Conservation (phyloP, 2,888 invertebrate genomes). For the Dexiosoma caninum region DNA sequence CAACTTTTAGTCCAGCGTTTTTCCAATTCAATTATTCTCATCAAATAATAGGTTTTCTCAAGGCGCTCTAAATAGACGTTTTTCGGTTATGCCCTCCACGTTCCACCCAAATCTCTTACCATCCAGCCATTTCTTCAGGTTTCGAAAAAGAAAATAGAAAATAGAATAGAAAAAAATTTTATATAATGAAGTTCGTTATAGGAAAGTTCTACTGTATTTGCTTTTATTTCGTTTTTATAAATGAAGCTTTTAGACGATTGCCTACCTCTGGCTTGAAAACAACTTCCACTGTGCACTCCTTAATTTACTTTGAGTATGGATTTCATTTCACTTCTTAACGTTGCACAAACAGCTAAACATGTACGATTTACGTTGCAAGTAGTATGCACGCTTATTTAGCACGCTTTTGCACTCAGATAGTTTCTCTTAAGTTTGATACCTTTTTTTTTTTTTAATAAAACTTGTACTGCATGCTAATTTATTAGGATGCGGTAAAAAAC, state of each 20-base stretch:
- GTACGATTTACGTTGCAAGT: not conserved
- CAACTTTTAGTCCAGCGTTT: too few relatives aligned
- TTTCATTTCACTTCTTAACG: slow-evolving; percentile 14
- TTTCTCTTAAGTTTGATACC: not conserved
- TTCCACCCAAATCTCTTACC: too few relatives aligned
- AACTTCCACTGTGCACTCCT: slow-evolving; percentile 9
- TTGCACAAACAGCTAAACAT: slow-evolving; percentile 19
- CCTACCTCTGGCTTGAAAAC: not conserved
- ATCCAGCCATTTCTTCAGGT: too few relatives aligned
- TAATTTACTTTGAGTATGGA: slow-evolving; percentile 10
- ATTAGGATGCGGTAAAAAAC: not conserved
- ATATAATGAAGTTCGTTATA: too few relatives aligned
- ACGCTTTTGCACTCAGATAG: not conserved
- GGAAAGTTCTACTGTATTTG: too few relatives aligned
- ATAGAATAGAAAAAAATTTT: too few relatives aligned
- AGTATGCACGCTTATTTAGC: not conserved
- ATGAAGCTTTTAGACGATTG: not conserved
- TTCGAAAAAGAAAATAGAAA: too few relatives aligned
- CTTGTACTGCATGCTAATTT: not conserved
- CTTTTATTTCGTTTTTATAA: too few relatives aligned
- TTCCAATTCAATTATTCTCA: too few relatives aligned
- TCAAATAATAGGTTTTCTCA: too few relatives aligned
- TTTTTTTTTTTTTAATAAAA: not conserved
- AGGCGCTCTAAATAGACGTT: too few relatives aligned
- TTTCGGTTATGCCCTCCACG: too few relatives aligned